Conservation (phyloP, 53 echinoderm and acorn worm genomes). For the Holothuria leucospilota region DNA sequence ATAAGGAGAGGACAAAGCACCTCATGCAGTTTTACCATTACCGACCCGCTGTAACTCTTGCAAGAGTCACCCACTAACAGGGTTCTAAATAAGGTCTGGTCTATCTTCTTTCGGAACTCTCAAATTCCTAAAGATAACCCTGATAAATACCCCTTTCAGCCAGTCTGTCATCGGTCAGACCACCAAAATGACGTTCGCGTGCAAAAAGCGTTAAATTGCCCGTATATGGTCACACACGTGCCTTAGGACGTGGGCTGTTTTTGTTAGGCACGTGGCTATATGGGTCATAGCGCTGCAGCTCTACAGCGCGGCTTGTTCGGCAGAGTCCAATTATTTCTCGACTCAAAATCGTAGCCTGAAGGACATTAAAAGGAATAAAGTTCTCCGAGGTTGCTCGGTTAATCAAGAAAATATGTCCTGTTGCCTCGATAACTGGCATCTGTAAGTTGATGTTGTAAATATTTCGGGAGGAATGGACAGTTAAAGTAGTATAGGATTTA, state of each 20-base stretch:
- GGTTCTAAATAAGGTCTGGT: slow-evolving; percentile 15
- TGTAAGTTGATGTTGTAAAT: slow-evolving; percentile 6
- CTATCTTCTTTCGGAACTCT: slow-evolving; percentile 16
- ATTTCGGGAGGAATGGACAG: too few relatives aligned
- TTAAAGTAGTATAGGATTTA: too few relatives aligned
- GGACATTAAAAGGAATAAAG: background rate
- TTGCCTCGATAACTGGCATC: slow-evolving; percentile 20
- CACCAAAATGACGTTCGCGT: slow-evolving; percentile 36
- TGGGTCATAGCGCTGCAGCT: slow-evolving; percentile 16
- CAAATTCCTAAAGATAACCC: slow-evolving; percentile 33
- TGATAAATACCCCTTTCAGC: slow-evolving; percentile 25
- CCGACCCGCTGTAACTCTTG: too few relatives aligned
- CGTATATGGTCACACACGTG: slow-evolving; percentile 37
- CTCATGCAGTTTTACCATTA: too few relatives aligned
- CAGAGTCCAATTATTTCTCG: slow-evolving; percentile 7
- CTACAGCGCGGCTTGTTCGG: background rate
- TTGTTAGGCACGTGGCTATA: slow-evolving; percentile 32
- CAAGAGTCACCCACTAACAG: slow-evolving; percentile 2
- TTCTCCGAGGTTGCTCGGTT: slow-evolving; percentile 4
- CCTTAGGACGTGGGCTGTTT: slow-evolving; percentile 20
- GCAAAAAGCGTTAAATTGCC: slow-evolving; percentile 32
- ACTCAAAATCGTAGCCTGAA: slow-evolving; percentile 36
- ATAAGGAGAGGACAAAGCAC: background rate
- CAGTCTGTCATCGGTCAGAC: slow-evolving; percentile 20
- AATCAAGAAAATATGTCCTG: slow-evolving; percentile 34